Evolutionary conservation across 2,797 vertebrate species (phyloP).

Genomic region (Myiotriccus ornatus): DNA sequence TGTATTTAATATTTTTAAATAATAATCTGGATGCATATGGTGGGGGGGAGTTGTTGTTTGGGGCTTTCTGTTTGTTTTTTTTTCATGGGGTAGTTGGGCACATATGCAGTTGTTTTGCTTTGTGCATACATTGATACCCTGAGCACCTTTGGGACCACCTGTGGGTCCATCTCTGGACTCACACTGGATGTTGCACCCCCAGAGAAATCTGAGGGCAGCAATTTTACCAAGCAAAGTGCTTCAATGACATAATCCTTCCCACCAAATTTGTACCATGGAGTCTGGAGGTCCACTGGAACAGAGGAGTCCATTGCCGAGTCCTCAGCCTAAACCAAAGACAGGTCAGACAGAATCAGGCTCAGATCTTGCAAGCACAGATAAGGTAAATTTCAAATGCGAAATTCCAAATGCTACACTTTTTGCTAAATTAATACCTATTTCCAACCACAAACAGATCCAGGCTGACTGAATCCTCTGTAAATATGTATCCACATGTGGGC

Average conservation of each 20-base stretch:
- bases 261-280: not conserved
- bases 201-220: not conserved
- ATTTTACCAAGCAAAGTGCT: not conserved
- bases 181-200: not conserved
- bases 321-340: not conserved
- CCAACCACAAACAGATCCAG: not conserved
- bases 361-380: not conserved
- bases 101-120: fast-evolving
- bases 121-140: not conserved
- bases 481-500: not conserved
- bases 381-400: not conserved
- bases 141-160: not conserved
- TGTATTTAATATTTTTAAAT: not conserved
- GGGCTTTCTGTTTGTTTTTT: not conserved
- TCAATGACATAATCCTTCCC: not conserved
- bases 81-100: not conserved
- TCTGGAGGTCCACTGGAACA: not conserved
- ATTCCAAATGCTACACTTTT: not conserved
- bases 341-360: not conserved
- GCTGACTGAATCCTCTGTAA: not conserved
- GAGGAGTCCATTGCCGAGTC: not conserved
- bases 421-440: not conserved
- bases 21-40: not conserved
- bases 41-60: too few relatives aligned
- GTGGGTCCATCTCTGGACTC: not conserved